phyloP scores from a whole-genome alignment of 2,113 vertebrate species.

The Gasterosteus aculeatus region DNA sequence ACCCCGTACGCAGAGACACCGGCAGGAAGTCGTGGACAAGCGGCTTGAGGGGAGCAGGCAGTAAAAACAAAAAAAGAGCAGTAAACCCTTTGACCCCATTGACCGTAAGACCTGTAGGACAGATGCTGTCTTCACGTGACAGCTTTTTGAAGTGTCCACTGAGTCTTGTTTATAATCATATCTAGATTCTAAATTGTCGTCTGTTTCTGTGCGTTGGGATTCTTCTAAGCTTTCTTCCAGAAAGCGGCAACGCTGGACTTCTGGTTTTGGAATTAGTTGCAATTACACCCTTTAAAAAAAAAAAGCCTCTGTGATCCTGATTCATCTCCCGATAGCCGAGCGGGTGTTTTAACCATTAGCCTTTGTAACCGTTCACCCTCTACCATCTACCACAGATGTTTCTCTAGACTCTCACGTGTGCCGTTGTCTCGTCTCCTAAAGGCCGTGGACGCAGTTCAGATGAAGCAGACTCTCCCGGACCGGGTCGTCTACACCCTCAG shows the following conservation, averaged over 20 bases:
- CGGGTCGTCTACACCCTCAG: constrained; percentile 83
- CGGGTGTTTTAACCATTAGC: constrained; percentile 61
- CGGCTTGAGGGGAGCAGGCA: constrained; percentile 39
- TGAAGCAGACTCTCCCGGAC: constrained; percentile 58
- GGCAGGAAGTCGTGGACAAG: constrained; percentile 47
- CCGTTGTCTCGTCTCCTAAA: constrained; percentile 37
- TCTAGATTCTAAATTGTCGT: constrained; percentile 44
- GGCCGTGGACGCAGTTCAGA: constrained; percentile 70
- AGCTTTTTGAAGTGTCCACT: constrained; percentile 35
- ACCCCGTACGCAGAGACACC: background rate
- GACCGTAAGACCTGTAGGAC: constrained; percentile 45
- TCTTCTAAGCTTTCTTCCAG: constrained; percentile 72
- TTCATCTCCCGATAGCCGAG: constrained; percentile 64
- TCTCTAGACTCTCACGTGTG: background rate
- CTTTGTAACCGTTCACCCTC: background rate
- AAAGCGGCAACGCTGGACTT: constrained; percentile 50
- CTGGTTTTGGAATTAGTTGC: constrained; percentile 66
- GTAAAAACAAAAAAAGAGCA: constrained; percentile 37
- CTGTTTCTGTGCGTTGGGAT: constrained; percentile 42
- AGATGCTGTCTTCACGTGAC: constrained; percentile 56
- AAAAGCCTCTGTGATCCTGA: constrained; percentile 63
- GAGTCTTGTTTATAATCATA: constrained; percentile 38
- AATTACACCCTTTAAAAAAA: constrained; percentile 63
- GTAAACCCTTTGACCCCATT: constrained; percentile 63
- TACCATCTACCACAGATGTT: constrained; percentile 9